Evolutionary conservation across 2,797 vertebrate species (phyloP).

Genomic region (Trichosurus vulpecula): DNA sequence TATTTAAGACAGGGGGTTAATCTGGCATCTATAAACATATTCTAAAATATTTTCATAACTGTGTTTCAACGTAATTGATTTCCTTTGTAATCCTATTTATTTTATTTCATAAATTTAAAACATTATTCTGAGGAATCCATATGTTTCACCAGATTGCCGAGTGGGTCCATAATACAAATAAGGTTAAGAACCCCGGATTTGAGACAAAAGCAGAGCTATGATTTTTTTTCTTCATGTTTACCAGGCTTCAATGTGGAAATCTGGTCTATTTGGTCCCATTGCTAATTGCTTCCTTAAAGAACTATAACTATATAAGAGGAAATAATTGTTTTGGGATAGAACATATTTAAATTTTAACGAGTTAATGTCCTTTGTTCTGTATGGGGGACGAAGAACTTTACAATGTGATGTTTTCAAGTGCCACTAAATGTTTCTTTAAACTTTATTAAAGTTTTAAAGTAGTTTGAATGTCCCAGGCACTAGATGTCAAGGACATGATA

Average conservation of each 20-base stretch:
- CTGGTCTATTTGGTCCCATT: neutral
- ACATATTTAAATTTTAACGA: neutral
- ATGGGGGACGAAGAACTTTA: neutral
- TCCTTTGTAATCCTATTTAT: neutral
- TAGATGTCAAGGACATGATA: neutral
- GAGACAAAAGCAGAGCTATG: neutral
- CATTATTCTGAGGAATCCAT: neutral
- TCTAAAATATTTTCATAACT: neutral
- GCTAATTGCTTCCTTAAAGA: neutral
- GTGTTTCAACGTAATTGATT: neutral
- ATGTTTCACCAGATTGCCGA: neutral
- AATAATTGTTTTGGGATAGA: neutral
- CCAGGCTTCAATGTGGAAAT: neutral
- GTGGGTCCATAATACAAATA: neutral
- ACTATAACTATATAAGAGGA: neutral
- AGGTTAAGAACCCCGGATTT: neutral
- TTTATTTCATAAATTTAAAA: conserved; percentile 21
- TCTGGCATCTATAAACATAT: neutral
- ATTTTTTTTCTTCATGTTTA: neutral
- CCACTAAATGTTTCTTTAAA: neutral
- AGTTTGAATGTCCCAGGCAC: neutral
- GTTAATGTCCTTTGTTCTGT: neutral
- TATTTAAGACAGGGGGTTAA: neutral
- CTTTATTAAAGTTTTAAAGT: neutral
- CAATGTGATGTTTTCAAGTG: neutral